Evolutionary conservation across 2,797 vertebrate species (phyloP).

Genomic region (Betta splendens): DNA sequence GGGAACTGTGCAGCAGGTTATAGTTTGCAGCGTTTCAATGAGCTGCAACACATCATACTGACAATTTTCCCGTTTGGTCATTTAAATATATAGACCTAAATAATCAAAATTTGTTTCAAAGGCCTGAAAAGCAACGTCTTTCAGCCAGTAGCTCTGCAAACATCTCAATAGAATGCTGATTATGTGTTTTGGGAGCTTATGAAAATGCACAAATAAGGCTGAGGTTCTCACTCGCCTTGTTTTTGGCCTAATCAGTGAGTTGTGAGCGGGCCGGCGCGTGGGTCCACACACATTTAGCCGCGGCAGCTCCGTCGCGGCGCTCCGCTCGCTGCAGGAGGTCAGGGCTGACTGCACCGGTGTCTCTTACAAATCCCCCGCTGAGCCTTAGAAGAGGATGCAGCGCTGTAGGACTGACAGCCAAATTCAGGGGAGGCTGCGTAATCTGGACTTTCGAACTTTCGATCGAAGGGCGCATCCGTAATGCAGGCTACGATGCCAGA

Average conservation of each 20-base stretch:
- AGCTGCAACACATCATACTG: neutral
- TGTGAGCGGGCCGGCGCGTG: slow-evolving; percentile 1
- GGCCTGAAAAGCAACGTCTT: slow-evolving; percentile 1
- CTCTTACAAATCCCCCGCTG: slow-evolving; percentile 62
- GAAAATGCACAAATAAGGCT: slow-evolving; percentile 11
- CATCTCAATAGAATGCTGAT: slow-evolving; percentile 10
- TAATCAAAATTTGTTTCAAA: neutral
- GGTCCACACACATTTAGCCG: too few relatives aligned
- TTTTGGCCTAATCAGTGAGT: slow-evolving; percentile 2
- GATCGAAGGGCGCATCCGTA: slow-evolving; percentile 19
- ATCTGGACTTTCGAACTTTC: slow-evolving; percentile 39
- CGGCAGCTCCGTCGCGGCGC: neutral
- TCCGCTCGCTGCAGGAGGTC: slow-evolving; percentile 49
- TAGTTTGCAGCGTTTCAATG: too few relatives aligned
- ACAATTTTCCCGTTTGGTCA: neutral
- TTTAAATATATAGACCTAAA: neutral
- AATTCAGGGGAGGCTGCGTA: slow-evolving; percentile 34
- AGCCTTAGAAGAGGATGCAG: slow-evolving; percentile 41
- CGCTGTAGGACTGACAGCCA: slow-evolving; percentile 31
- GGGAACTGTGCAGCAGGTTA: neutral
- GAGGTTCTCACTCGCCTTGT: neutral
- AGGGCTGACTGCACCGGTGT: slow-evolving; percentile 41
- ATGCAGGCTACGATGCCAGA: neutral
- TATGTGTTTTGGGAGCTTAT: slow-evolving; percentile 12
- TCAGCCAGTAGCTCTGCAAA: slow-evolving; percentile 10